Evolutionary conservation across 2,113 vertebrate genomes (phyloP).

Genomic region (Tauraco erythrolophus): DNA sequence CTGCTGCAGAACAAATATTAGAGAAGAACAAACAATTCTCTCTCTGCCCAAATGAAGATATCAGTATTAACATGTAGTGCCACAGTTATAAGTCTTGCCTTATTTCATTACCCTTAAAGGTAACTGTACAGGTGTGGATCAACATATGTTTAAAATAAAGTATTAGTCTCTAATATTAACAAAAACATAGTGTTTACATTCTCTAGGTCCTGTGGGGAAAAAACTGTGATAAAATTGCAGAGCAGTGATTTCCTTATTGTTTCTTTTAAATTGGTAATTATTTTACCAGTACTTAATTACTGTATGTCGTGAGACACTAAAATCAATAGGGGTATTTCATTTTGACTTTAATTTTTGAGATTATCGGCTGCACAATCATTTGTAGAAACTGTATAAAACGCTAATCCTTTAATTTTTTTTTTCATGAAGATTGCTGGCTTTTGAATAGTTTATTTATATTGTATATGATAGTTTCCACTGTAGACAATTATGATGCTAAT

Average conservation of each 20-base stretch:
- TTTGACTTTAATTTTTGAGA: slow-evolving; percentile 84
- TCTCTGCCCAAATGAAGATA: slow-evolving; percentile 71
- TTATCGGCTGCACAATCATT: slow-evolving; percentile 84
- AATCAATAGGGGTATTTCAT: slow-evolving; percentile 91
- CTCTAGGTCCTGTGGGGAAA: slow-evolving; percentile 88
- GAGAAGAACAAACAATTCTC: slow-evolving; percentile 72
- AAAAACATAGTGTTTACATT: slow-evolving; percentile 95
- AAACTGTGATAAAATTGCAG: slow-evolving; percentile 87
- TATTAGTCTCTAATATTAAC: slow-evolving; percentile 89
- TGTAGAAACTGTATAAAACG: slow-evolving; percentile 86
- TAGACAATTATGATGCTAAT: slow-evolving; percentile 95
- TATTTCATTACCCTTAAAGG: slow-evolving; percentile 89
- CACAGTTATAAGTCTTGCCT: slow-evolving; percentile 92
- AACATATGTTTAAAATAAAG: slow-evolving; percentile 87
- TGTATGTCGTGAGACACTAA: slow-evolving; percentile 99
- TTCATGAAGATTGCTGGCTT: slow-evolving; percentile 85
- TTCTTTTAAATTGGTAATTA: slow-evolving; percentile 87
- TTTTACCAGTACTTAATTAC: slow-evolving; percentile 89
- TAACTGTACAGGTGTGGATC: slow-evolving; percentile 90
- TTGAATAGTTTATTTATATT: slow-evolving; percentile 92
- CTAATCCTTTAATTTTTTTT: slow-evolving; percentile 73
- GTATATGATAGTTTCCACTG: slow-evolving; percentile 95
- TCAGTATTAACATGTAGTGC: slow-evolving; percentile 90
- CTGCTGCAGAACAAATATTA: slow-evolving; percentile 85
- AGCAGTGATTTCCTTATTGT: slow-evolving; percentile 90